Percentiles rank a stretch among this genome's conserved stretches.
Conservation (phyloP, 2,797 vertebrate genomes). For the Taeniopygia guttata region DNA sequence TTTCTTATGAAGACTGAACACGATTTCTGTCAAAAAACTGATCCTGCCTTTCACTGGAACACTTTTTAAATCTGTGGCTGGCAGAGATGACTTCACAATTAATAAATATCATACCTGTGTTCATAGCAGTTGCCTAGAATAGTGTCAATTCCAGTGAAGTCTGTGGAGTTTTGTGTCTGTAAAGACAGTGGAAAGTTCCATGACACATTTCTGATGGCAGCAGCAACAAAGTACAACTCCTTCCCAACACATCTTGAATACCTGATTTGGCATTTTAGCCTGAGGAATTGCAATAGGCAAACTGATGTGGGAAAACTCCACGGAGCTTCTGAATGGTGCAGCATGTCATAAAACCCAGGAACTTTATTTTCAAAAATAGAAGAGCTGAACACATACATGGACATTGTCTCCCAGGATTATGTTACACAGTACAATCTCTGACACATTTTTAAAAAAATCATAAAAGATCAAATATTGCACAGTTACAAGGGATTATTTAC, state of each 20-base stretch:
- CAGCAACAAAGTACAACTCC: not conserved
- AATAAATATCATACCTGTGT: not conserved
- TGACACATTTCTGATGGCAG: not conserved
- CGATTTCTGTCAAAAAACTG: not conserved
- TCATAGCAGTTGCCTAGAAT: not conserved
- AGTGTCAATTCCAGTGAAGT: not conserved
- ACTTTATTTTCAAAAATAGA: not conserved
- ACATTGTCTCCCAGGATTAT: not conserved
- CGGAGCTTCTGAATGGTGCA: not conserved
- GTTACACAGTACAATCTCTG: not conserved
- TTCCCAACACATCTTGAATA: accelerated
- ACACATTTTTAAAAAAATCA: not conserved
- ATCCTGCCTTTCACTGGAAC: not conserved
- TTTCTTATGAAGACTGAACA: not conserved
- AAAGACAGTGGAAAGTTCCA: not conserved
- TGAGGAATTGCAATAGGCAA: not conserved
- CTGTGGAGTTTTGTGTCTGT: not conserved
- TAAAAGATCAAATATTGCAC: not conserved
- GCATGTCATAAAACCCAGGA: not conserved
- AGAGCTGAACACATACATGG: not conserved
- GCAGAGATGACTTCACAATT: not conserved
- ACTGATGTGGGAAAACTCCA: not conserved
- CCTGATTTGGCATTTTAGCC: not conserved
- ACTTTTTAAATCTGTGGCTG: not conserved
- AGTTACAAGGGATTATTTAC: not conserved